A percentile compares a stretch with the other conserved stretches of the same genome.
phyloP scores from a whole-genome alignment of 2,888 invertebrate species.

The Escarpia spicata region DNA sequence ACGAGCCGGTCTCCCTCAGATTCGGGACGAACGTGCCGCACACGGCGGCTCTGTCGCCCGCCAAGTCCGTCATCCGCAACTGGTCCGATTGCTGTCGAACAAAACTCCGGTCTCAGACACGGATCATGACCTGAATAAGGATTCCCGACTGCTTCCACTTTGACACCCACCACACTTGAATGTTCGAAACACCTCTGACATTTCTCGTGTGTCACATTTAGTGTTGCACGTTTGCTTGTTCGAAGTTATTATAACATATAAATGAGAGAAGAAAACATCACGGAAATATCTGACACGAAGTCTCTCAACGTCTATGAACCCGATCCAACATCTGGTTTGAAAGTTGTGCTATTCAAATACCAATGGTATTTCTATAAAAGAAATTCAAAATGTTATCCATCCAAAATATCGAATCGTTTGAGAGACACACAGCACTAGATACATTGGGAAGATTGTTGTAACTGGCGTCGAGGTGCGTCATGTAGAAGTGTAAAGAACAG shows the following conservation, averaged over 20 bases:
- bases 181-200: neutral
- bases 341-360: too few species aligned
- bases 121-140: neutral
- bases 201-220: neutral
- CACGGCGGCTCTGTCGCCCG: neutral
- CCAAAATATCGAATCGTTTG: too few species aligned
- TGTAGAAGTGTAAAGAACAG: too few species aligned
- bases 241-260: neutral
- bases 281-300: too few species aligned
- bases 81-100: neutral
- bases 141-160: neutral
- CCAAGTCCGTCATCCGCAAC: neutral
- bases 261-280: too few species aligned
- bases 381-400: too few species aligned
- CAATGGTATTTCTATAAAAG: too few species aligned
- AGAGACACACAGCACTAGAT: too few species aligned
- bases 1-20: neutral
- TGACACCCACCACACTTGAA: neutral
- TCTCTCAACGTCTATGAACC: too few species aligned
- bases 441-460: too few species aligned
- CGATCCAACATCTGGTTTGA: too few species aligned
- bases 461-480: too few species aligned
- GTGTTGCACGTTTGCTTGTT: neutral
- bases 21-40: neutral
- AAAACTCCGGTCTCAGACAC: neutral